Evolutionary conservation across 2,113 vertebrate genomes (phyloP), one percentile per base, ranked within the genome.

Genomic region (Pelecanoides urinatrix): DNA sequence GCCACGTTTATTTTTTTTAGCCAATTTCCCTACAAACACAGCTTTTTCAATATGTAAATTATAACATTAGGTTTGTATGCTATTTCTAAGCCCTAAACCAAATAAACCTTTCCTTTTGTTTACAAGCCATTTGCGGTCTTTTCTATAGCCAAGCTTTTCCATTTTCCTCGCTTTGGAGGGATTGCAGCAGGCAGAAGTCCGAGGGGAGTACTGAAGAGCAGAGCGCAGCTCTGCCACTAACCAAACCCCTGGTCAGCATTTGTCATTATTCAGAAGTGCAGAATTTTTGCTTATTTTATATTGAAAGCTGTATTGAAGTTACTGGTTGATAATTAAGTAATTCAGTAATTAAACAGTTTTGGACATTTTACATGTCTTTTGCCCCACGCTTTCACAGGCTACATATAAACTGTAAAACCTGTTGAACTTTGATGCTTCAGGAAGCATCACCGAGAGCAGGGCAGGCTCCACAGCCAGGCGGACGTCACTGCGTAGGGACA

Each of bases 181-280:
- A 22, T 0, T 1, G 52, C 40, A 67, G 62, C 21, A 18, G 70
- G 52, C 7, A 2, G 56, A 18, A 65, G 36, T 38, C 56, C 11
- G 36, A 26, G 20, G 14, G 42, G 8, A 55, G 17, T 1, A 13
- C 66, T 10, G 30, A n/a, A 19, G 18, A 76, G 88, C 74, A 68
- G 29, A 44, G 49, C 2, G 1, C 27, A 55, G 55, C 47, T 34
- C 76, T 49, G 30, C n/a, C 1, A 2, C 36, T 34, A 47, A 21
- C 56, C 8, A 2, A 47, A 50, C 16, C 61, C 30, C 49, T 0
- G 0, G 3, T 11, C 52, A 30, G 7, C 1, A 2, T 27, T n/a
- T 40, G 13, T 5, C 6, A 0, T 18, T 58, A 23, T 22, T n/a
- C 77, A 40, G 9, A 49, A 68, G 27, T 10, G 16, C 34, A 92